Conservation (phyloP, 2,797 vertebrate genomes). For the Notolepis coatsorum region DNA sequence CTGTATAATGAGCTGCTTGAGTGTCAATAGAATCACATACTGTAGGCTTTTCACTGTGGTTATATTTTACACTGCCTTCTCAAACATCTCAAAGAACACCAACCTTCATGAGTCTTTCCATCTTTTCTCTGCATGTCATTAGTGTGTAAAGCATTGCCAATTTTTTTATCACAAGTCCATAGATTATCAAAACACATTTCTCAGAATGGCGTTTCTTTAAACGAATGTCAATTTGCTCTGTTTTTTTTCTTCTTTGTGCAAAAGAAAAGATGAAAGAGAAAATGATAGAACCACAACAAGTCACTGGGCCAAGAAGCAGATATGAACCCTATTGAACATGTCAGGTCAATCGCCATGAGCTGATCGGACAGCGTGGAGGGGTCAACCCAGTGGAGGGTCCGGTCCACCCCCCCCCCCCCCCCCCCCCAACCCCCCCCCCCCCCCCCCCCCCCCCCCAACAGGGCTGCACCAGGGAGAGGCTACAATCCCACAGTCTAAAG, state of each 20-base stretch:
- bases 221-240: slow-evolving; percentile 58
- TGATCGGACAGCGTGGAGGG: slow-evolving; percentile 75
- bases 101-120: slow-evolving; percentile 78
- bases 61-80: slow-evolving; percentile 91
- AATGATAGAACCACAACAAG: slow-evolving; percentile 74
- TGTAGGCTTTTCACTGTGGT: slow-evolving; percentile 78
- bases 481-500: slow-evolving; percentile 91
- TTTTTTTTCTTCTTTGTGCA: slow-evolving; percentile 72
- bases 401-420: slow-evolving; percentile 59
- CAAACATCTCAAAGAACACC: slow-evolving; percentile 78
- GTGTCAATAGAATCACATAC: slow-evolving; percentile 79
- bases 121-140: slow-evolving; percentile 84
- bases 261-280: slow-evolving; percentile 87
- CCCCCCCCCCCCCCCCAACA: slow-evolving; percentile 62
- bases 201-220: slow-evolving; percentile 39
- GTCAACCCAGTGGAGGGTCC: slow-evolving; percentile 61
- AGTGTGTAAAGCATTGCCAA: slow-evolving; percentile 60
- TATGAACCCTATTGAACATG: slow-evolving; percentile 92
- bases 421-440: no score
- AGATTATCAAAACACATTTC: slow-evolving; percentile 21
- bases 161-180: slow-evolving; percentile 49
- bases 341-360: slow-evolving; percentile 72
- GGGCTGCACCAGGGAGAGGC: slow-evolving; percentile 84
- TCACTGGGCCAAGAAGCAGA: slow-evolving; percentile 83
- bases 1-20: not conserved